These are phyloP conservation scores for Noctua fimbriata DNA, from an alignment of 2,888 invertebrate genomes.

Conservation along the genomic window DNA sequence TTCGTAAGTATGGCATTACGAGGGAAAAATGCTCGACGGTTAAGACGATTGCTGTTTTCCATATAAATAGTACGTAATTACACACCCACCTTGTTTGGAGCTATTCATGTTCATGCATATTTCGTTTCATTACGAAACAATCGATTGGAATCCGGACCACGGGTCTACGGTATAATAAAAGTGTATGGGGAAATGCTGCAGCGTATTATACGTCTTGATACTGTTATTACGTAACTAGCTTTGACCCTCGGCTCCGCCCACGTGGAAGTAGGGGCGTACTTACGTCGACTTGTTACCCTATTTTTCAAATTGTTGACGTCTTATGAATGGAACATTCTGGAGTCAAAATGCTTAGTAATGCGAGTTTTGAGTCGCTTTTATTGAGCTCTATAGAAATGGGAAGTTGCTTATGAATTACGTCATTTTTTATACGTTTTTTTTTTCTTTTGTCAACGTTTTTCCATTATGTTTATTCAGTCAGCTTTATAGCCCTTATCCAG, in stretches of 20 bases:
- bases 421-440: conserved; percentile 23
- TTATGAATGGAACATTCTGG: conserved; percentile 59
- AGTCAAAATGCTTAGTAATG: conserved; percentile 48
- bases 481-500: background rate
- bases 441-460: conserved; percentile 27
- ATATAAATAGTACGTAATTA: conserved; percentile 72
- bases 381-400: conserved; percentile 51
- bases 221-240: conserved; percentile 63
- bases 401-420: conserved; percentile 38
- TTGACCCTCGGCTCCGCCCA: conserved; percentile 53
- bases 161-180: conserved; percentile 47
- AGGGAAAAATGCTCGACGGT: conserved; percentile 80
- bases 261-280: conserved; percentile 61
- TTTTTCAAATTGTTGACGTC: conserved; percentile 63
- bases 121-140: conserved; percentile 52
- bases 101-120: conserved; percentile 66
- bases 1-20: conserved; percentile 81
- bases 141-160: conserved; percentile 48
- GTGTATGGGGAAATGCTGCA: conserved; percentile 40
- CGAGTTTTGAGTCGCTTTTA: conserved; percentile 51
- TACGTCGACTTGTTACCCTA: conserved; percentile 60
- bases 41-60: conserved; percentile 79
- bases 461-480: conserved; percentile 7
- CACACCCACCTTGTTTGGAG: conserved; percentile 65
- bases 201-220: conserved; percentile 59